Evolutionary conservation across 2,797 vertebrate genomes (phyloP).

Genomic region (Onychomys torridus): DNA sequence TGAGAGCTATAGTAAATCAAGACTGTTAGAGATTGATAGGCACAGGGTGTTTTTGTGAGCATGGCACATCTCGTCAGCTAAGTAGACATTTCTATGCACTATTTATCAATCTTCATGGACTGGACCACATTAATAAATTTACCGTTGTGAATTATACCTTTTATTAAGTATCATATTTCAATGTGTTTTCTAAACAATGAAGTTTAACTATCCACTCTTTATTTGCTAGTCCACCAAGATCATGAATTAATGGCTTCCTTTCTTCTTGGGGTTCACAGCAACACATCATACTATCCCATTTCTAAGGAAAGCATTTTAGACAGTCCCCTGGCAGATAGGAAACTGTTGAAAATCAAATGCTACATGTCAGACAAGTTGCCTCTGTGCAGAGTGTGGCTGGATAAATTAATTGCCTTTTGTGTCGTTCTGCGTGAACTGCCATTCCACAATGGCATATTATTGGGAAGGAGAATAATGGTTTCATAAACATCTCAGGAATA

Average conservation of each 20-base stretch:
- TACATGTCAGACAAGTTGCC: conserved; percentile 74
- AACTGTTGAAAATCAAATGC: conserved; percentile 81
- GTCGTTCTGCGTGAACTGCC: conserved; percentile 62
- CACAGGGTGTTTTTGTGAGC: neutral
- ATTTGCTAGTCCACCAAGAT: conserved; percentile 55
- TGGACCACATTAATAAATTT: neutral
- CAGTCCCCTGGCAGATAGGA: conserved; percentile 74
- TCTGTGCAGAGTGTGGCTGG: conserved; percentile 69
- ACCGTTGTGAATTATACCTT: neutral
- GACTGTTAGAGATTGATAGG: neutral
- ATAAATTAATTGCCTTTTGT: conserved; percentile 80
- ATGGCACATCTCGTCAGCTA: neutral
- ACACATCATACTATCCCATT: conserved; percentile 63
- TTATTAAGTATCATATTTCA: conserved; percentile 26
- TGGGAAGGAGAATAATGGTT: conserved; percentile 56
- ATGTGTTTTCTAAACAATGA: conserved; percentile 9
- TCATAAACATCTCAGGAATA: conserved; percentile 64
- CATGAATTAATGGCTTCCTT: conserved; percentile 60
- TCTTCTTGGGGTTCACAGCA: conserved; percentile 62
- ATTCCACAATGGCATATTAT: conserved; percentile 69
- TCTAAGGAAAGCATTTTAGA: conserved; percentile 66
- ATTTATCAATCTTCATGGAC: neutral
- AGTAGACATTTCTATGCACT: neutral
- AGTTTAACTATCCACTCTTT: conserved; percentile 33
- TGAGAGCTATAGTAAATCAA: neutral